These are phyloP conservation scores for Psix sp. DNA, from an alignment of 1,140 invertebrate genomes.

Conservation along the genomic window DNA sequence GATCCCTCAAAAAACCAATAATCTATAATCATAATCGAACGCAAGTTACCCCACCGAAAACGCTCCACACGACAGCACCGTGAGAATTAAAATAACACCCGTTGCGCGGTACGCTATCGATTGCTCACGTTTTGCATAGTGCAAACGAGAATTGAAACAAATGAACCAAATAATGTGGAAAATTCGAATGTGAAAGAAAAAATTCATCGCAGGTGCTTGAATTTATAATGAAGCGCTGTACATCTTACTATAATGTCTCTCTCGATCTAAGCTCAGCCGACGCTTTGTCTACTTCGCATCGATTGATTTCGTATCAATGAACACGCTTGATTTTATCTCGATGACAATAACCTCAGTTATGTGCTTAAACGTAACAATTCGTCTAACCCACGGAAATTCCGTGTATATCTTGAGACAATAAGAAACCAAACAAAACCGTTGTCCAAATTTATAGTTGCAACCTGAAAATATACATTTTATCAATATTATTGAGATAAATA, in stretches of 20 bases:
- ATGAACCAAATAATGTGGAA: conserved; percentile 6
- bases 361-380: conserved; percentile 45
- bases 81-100: conserved; percentile 40
- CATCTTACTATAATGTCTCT: conserved; percentile 44
- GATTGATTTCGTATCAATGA: conserved; percentile 45
- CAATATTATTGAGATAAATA: no score
- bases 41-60: conserved; percentile 6
- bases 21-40: conserved; percentile 22
- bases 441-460: no score
- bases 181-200: neutral
- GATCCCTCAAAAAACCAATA: conserved; percentile 18
- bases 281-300: conserved; percentile 46
- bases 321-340: conserved; percentile 39
- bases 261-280: conserved; percentile 21
- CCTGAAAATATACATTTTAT: no score
- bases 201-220: conserved; percentile 13
- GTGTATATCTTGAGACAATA: neutral
- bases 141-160: conserved; percentile 23
- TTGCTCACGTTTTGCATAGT: conserved; percentile 3
- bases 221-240: no score
- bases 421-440: no score
- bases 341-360: conserved; percentile 38
- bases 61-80: neutral
- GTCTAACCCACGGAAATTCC: conserved; percentile 1
- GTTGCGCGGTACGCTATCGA: conserved; percentile 37